Base-by-base conservation (phyloP, 2,888 invertebrate genomes). In the Crematogaster levior region DNA sequence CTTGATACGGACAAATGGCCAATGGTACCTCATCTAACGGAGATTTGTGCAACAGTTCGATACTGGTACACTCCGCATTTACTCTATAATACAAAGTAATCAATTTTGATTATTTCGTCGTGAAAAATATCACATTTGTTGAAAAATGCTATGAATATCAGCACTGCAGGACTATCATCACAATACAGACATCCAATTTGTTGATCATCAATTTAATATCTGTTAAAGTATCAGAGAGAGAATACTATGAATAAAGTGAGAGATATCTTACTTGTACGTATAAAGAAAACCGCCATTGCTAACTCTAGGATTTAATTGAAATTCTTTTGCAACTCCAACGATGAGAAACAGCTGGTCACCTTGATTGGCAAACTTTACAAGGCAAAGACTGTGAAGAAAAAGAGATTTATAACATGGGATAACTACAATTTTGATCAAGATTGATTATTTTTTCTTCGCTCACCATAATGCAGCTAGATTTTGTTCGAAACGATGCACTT, bases 41-140 rank as follows among this genome's bases (percentile, higher is more conserved):
- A 0, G 99, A 99, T 93, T 98, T 97, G 95, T 99, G 99, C 30
- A 99, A 95, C 77, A 99, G 96, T 92, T 99, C 99, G 75, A 99
- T 95, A 91, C 97, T 97, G 10, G 98, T 97, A 63, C 99, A 98
- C 81, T 97, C 97, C 1, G 96, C 94, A 93, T 97, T 97, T 9
- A 97, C 95, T 90, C 94, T 94, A 84, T 88, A 95, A 90, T 21
- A 15, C 24, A 56, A 27, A 48, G 1, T 9, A 60, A 51, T 68
- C 0, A 15, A 15, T n/a, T 34, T 24, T 74, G 1, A n/a, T 34
- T 43, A 81, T 18, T 18, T 63, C 12, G n/a, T 30, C 2, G 18
- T 4, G 9, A 21, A 2, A 74, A 18, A 46, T 58, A 51, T 48
- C 6, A 40, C 18, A 3, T 12, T 66, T 3, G 1, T 21, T 15